Evolutionary conservation across 2,797 vertebrate genomes (phyloP).

Genomic region (Myotis pilosus): DNA sequence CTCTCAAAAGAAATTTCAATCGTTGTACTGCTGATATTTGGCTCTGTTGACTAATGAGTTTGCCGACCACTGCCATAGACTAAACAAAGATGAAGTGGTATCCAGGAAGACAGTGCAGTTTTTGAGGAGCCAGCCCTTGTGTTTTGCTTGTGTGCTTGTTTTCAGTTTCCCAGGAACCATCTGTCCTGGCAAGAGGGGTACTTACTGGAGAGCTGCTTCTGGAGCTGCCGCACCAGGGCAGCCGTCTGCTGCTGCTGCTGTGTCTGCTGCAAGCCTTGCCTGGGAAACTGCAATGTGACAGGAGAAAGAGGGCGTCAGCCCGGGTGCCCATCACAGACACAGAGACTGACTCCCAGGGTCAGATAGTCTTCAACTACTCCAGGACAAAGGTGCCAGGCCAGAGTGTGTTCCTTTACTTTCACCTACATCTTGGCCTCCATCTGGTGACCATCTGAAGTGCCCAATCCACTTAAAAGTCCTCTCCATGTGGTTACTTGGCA

Average conservation of each 20-base stretch:
- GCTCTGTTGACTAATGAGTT: too few relatives aligned
- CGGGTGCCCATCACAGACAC: not conserved
- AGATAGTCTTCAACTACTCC: rapidly evolving
- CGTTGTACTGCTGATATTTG: too few relatives aligned
- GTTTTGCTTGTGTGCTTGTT: not conserved
- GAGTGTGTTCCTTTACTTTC: rapidly evolving
- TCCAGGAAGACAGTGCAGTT: not conserved
- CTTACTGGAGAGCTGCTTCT: conserved; percentile 87
- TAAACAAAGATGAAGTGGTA: not conserved
- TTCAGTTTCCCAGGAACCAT: rapidly evolving
- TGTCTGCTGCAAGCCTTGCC: conserved; percentile 85
- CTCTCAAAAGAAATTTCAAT: too few relatives aligned
- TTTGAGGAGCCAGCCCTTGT: not conserved
- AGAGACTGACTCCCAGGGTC: not conserved
- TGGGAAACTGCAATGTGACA: conserved; percentile 79
- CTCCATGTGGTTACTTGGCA: not conserved
- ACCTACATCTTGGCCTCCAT: rapidly evolving
- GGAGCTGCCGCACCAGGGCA: conserved; percentile 85
- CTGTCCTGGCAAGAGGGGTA: not conserved
- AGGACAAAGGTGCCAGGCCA: not conserved
- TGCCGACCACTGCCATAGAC: not conserved
- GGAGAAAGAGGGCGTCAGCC: not conserved
- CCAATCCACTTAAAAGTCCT: not conserved
- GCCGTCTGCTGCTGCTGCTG: conserved; percentile 87
- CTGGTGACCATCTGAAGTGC: not conserved